Evolutionary conservation across 92 coral and sea anemone species (phyloP).

Genomic region (Umimayanthus kanabou): DNA sequence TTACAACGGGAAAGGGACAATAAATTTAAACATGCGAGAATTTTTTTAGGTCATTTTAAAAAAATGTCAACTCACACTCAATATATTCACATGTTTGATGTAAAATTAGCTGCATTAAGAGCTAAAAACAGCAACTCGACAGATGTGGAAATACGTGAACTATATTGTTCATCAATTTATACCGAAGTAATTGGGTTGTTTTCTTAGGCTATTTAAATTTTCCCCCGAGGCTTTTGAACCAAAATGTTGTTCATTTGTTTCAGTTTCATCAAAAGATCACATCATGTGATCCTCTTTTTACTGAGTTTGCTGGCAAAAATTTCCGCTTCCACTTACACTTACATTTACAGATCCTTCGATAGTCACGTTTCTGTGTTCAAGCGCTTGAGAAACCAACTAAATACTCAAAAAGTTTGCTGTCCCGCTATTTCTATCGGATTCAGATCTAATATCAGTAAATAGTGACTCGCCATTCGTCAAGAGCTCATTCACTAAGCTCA

Average conservation of each 20-base stretch:
- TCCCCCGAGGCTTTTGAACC: not conserved
- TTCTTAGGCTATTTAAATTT: not conserved
- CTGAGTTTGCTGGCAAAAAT: not conserved
- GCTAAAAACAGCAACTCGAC: constrained; percentile 16
- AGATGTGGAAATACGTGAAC: not conserved
- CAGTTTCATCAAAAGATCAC: not conserved
- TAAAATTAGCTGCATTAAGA: not conserved
- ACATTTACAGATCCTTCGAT: not conserved
- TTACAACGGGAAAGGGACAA: not conserved
- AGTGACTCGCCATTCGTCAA: not conserved
- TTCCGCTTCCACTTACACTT: not conserved
- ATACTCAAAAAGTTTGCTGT: not conserved
- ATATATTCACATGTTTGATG: not conserved
- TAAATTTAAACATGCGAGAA: not conserved
- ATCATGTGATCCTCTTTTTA: not conserved
- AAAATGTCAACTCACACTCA: not conserved
- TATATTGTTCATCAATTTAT: not conserved
- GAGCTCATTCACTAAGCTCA: not conserved
- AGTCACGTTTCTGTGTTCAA: not conserved
- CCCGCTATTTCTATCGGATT: not conserved
- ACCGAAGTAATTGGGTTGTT: not conserved
- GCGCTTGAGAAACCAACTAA: not conserved
- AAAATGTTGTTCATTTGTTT: too few relatives aligned
- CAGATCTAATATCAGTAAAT: not conserved
- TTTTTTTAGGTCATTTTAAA: not conserved